Evolutionary conservation across 64 coral and sea anemone species (phyloP).

Genomic region (Acropora yongei): DNA sequence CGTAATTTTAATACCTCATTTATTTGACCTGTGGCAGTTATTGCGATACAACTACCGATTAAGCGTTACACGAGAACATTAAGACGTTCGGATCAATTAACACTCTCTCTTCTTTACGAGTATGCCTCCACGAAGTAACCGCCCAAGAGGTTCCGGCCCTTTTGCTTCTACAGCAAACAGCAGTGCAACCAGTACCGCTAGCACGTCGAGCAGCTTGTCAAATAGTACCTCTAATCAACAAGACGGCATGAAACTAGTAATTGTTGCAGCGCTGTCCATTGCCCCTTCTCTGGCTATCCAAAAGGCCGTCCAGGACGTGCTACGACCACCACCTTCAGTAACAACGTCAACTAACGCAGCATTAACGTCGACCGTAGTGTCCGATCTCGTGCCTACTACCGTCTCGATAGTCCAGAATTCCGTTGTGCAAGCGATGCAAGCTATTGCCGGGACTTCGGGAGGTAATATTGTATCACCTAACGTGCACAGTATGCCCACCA

Average conservation of each 20-base stretch:
- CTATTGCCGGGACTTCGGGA: constrained; percentile 25
- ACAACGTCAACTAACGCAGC: constrained; percentile 1
- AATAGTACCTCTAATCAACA: constrained; percentile 15
- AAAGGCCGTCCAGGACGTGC: background rate
- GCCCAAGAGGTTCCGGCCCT: background rate
- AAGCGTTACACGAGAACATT: constrained; percentile 6
- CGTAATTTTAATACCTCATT: constrained; percentile 29
- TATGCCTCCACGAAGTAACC: constrained; percentile 6
- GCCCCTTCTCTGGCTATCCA: background rate
- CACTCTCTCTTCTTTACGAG: constrained; percentile 15
- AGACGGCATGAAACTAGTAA: background rate
- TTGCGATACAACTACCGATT: constrained; percentile 19
- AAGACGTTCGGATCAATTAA: constrained; percentile 1
- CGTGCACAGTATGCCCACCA: constrained; percentile 24
- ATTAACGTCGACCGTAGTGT: constrained; percentile 6
- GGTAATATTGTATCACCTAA: constrained; percentile 30
- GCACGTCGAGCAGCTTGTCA: background rate
- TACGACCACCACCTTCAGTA: constrained; percentile 8
- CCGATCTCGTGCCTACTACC: background rate
- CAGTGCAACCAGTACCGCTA: constrained; percentile 9
- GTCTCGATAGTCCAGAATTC: constrained; percentile 13
- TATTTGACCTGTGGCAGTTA: constrained; percentile 29
- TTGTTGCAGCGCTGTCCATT: background rate
- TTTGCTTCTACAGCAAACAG: constrained; percentile 1
- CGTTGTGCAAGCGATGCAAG: constrained; percentile 13